Base-by-base conservation (phyloP, 2,797 vertebrate species). In the Ctenopoma kingsleyae region DNA sequence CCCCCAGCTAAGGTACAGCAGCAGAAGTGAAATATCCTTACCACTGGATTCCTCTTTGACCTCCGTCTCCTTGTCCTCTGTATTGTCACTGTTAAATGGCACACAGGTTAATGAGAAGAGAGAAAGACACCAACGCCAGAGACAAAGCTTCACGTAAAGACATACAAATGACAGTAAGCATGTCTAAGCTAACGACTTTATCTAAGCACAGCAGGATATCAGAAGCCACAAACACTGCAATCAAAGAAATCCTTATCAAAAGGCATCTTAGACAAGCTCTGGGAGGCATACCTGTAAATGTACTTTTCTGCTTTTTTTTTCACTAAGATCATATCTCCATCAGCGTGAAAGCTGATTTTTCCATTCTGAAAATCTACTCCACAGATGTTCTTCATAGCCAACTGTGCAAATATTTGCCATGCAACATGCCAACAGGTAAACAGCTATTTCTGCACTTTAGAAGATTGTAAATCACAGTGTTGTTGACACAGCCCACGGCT, bases 11-110 rank as follows among this genome's bases (percentile, higher is more conserved):
- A 54, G 32, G 55, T n/a, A 23, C 49, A 52, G 38, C 0, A 17
- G 20, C 9, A n/a, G 23, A 17, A 19, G 30, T 17, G 41, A 74
- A 47, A 49, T 0, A 36, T 80, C 32, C 87, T 94, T 94, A 99
- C 98, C 97, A 87, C 94, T 95, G 71, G 91, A 81, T 73, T 92
- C 90, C 58, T 94, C 94, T 83, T 94, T 96, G 74, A 87, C 89
- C 35, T 97, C 96, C 4, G 95, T 91, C 73, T 98, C 97, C 90
- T 96, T 96, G 75, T 98, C 97, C 84, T 99, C 98, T 10, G 93
- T 87, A 52, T 92, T 94, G 92, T 99, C 98, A 85, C 98, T 99
- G 90, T n/a, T 66, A 92, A 78, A 86, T 13, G 61, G 59, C 65
- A 87, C 61, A 82, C 22, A 22, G 77, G 60, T 73, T 49, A 92